These are phyloP conservation scores for Narcine bancroftii DNA, from an alignment of 2,113 vertebrate genomes.

Conservation along the genomic window DNA sequence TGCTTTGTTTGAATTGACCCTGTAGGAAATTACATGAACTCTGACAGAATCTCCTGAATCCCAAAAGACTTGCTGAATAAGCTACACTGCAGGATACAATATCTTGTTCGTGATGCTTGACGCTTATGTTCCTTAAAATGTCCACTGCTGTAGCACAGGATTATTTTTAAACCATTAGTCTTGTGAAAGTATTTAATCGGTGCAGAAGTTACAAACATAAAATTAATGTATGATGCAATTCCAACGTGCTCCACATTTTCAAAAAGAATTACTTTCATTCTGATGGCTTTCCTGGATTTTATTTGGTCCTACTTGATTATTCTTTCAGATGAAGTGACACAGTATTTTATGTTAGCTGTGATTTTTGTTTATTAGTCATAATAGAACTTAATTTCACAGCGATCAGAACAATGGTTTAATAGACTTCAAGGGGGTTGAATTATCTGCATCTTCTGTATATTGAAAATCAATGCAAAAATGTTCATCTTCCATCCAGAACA, in stretches of 20 bases:
- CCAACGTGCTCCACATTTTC: background rate
- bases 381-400: background rate
- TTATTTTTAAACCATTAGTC: background rate
- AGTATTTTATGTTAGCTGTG: background rate
- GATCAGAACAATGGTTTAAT: background rate
- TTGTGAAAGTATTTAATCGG: background rate
- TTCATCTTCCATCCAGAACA: background rate
- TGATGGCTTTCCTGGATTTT: background rate
- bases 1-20: background rate
- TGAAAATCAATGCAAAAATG: background rate
- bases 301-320: background rate
- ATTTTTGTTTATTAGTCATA: background rate
- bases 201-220: background rate
- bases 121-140: background rate
- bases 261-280: no score
- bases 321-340: no score
- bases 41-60: background rate
- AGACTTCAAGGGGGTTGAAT: background rate
- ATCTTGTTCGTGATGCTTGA: background rate
- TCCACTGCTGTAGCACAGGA: no score
- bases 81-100: background rate
- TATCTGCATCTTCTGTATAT: background rate
- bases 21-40: background rate
- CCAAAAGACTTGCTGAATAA: background rate
- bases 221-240: background rate